Evolutionary conservation across 2,888 invertebrate genomes (phyloP).

Genomic region (Lissocephala sabroskyi): DNA sequence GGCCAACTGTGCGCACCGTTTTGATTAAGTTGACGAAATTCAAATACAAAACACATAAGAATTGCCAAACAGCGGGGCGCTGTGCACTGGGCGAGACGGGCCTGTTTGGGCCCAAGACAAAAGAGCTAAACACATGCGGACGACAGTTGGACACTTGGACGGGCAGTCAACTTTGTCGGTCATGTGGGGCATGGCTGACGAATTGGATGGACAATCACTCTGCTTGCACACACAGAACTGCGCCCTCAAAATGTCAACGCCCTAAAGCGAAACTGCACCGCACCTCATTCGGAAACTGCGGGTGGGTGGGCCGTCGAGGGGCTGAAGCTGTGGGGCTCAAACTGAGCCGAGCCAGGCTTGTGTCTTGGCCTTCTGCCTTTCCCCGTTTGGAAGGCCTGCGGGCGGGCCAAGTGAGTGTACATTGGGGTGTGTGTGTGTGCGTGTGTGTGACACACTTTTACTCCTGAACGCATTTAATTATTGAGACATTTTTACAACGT

Average conservation of each 20-base stretch:
- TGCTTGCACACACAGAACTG: constrained; percentile 24
- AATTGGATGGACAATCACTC: constrained; percentile 37
- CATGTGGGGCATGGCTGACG: constrained; percentile 14
- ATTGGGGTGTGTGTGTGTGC: not conserved
- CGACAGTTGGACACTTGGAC: no score
- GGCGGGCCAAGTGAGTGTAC: no score
- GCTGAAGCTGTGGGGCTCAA: no score
- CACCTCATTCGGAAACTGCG: no score
- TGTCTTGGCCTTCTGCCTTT: no score
- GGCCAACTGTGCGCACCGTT: constrained; percentile 42
- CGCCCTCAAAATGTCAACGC: constrained; percentile 63
- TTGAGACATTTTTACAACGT: constrained; percentile 40
- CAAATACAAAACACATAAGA: constrained; percentile 40
- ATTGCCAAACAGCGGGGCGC: constrained; percentile 6
- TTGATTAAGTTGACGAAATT: constrained; percentile 60
- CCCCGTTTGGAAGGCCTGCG: no score
- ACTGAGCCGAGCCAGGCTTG: no score
- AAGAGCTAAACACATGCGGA: not conserved
- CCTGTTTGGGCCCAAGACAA: no score
- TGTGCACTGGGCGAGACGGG: not conserved
- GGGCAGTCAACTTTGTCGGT: no score
- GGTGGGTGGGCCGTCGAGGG: no score
- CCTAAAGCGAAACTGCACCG: constrained; percentile 21
- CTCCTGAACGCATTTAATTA: constrained; percentile 59
- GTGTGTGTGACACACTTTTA: constrained; percentile 49